A percentile compares a stretch with the other conserved stretches of the same genome.
Evolutionary conservation across 2,113 vertebrate genomes (phyloP).

Genomic region (Solenodon paradoxus): DNA sequence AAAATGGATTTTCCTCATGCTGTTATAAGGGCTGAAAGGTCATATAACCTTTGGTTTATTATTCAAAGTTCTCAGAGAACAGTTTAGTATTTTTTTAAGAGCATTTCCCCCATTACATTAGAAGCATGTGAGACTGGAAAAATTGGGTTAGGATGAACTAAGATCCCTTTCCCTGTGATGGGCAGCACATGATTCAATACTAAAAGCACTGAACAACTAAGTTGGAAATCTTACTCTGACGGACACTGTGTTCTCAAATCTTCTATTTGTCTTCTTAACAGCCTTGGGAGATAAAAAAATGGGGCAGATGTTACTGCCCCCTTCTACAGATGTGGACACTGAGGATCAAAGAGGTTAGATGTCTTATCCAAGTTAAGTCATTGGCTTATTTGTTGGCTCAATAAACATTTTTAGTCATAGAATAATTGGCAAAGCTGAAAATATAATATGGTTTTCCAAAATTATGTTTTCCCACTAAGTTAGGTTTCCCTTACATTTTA

Average conservation of each 20-base stretch:
- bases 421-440: background rate
- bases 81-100: slow-evolving; percentile 47
- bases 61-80: slow-evolving; percentile 52
- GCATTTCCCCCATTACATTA: background rate
- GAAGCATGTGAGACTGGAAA: background rate
- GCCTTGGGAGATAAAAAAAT: background rate
- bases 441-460: background rate
- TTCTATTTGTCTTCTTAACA: background rate
- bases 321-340: background rate
- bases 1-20: slow-evolving; percentile 51
- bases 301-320: background rate
- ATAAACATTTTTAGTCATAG: background rate
- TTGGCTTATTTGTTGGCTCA: background rate
- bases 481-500: background rate
- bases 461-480: background rate
- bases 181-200: background rate
- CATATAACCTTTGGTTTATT: slow-evolving; percentile 53
- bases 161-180: background rate
- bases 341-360: background rate
- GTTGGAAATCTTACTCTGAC: background rate
- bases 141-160: background rate
- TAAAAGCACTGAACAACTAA: background rate
- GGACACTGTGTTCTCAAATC: background rate
- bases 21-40: slow-evolving; percentile 62
- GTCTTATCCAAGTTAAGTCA: background rate